Evolutionary conservation across 2,888 invertebrate species (phyloP).

Genomic region (Dynastes grantii): DNA sequence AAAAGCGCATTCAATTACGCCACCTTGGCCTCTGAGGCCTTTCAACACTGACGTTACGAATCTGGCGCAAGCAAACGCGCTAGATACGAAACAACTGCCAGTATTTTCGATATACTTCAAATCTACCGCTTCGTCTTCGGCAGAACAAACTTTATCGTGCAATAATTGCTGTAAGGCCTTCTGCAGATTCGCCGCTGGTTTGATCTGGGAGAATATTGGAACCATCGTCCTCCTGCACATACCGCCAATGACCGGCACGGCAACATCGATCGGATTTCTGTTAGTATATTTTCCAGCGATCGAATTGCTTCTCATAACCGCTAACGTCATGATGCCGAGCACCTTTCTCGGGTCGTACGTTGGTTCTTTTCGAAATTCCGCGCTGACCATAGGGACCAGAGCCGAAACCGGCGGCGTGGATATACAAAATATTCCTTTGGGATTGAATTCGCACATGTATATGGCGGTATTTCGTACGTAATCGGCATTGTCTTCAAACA

Average conservation of each 20-base stretch:
- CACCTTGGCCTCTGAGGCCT: constrained; percentile 63
- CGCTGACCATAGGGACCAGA: constrained; percentile 67
- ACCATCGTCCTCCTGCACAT: constrained; percentile 62
- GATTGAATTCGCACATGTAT: constrained; percentile 67
- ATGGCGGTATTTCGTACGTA: constrained; percentile 64
- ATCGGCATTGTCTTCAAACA: constrained; percentile 65
- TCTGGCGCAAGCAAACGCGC: constrained; percentile 64
- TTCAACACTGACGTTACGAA: constrained; percentile 64
- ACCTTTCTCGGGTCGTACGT: constrained; percentile 64
- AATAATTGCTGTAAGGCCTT: constrained; percentile 53
- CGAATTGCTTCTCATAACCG: constrained; percentile 63
- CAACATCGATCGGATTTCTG: constrained; percentile 59
- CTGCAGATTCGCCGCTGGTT: constrained; percentile 50
- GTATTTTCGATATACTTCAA: constrained; percentile 61
- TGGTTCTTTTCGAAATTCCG: constrained; percentile 66
- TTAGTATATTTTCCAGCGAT: constrained; percentile 61
- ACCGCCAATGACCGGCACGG: constrained; percentile 67
- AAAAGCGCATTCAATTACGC: constrained; percentile 66
- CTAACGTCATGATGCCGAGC: constrained; percentile 64
- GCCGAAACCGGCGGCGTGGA: constrained; percentile 66
- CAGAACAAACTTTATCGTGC: constrained; percentile 60
- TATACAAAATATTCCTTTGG: constrained; percentile 64
- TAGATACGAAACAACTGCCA: constrained; percentile 60
- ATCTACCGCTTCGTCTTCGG: constrained; percentile 61
- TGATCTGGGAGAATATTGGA: constrained; percentile 66